phyloP scores from a whole-genome alignment of 2,797 vertebrate species.

The Anguilla marmorata region DNA sequence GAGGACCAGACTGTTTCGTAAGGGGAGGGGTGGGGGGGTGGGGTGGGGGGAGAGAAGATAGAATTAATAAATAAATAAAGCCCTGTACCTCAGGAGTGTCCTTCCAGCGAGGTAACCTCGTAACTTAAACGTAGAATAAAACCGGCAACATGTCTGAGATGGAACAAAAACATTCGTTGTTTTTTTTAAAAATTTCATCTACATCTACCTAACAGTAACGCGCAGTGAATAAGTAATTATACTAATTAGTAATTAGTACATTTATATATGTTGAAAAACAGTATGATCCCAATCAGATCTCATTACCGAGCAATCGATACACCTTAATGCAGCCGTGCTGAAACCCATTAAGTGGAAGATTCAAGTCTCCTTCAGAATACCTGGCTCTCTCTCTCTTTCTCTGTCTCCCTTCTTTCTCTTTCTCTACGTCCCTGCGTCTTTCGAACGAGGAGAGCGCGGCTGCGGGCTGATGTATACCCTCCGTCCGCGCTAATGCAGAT shows the following conservation, averaged over 20 bases:
- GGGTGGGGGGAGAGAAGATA: neutral
- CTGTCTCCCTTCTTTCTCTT: conserved; percentile 30
- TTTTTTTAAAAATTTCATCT: neutral
- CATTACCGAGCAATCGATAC: neutral
- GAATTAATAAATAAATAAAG: conserved; percentile 4
- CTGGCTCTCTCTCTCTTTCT: conserved; percentile 14
- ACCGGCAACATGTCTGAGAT: neutral
- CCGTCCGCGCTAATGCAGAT: conserved; percentile 2
- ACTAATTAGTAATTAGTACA: too few relatives aligned
- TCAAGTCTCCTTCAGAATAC: conserved; percentile 54
- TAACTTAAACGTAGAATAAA: neutral
- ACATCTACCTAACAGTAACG: neutral
- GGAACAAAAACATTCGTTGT: neutral
- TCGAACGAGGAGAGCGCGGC: conserved; percentile 59
- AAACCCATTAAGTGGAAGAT: neutral
- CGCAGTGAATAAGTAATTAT: neutral
- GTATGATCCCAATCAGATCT: neutral
- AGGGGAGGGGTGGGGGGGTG: neutral
- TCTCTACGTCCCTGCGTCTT: conserved; percentile 69
- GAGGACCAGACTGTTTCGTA: conserved; percentile 42
- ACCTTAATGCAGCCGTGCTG: neutral
- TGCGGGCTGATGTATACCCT: neutral
- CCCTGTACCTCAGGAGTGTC: neutral
- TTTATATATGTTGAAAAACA: neutral
- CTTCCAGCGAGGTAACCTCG: neutral